Evolutionary conservation across 2,888 invertebrate species (phyloP).

Genomic region (Eupeodes luniger): DNA sequence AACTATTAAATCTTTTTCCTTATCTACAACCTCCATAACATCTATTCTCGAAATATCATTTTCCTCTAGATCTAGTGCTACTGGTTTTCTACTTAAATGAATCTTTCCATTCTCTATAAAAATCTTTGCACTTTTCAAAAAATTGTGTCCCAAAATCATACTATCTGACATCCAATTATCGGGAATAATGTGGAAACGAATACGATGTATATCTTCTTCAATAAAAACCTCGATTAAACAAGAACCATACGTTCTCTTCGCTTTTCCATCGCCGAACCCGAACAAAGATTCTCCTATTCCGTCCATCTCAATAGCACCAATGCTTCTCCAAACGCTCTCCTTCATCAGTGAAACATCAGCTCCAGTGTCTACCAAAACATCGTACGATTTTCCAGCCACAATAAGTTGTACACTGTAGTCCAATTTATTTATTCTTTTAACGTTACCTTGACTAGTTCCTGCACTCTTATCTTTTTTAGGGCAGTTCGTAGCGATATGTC

Average conservation of each 20-base stretch:
- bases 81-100: neutral
- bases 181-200: conserved; percentile 50
- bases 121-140: conserved; percentile 21
- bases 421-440: conserved; percentile 30
- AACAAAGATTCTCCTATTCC: conserved; percentile 26
- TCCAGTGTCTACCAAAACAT: conserved; percentile 35
- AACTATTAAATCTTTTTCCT: neutral
- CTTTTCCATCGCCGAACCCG: conserved; percentile 27
- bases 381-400: conserved; percentile 18
- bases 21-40: conserved; percentile 19
- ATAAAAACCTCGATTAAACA: conserved; percentile 4
- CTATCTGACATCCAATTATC: conserved; percentile 35
- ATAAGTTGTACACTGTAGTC: conserved; percentile 21
- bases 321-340: conserved; percentile 31
- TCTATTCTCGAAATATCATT: conserved; percentile 38
- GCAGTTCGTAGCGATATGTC: conserved; percentile 45
- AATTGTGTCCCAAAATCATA: conserved; percentile 45
- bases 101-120: conserved; percentile 39
- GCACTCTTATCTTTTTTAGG: conserved; percentile 21
- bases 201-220: neutral
- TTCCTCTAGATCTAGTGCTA: conserved; percentile 5
- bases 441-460: neutral
- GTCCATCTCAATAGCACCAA: conserved; percentile 26
- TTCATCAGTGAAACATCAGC: conserved; percentile 45
- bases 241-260: conserved; percentile 40